These are phyloP conservation scores for Leucopternis melanops DNA, from an alignment of 2,113 vertebrate species.

Conservation along the genomic window DNA sequence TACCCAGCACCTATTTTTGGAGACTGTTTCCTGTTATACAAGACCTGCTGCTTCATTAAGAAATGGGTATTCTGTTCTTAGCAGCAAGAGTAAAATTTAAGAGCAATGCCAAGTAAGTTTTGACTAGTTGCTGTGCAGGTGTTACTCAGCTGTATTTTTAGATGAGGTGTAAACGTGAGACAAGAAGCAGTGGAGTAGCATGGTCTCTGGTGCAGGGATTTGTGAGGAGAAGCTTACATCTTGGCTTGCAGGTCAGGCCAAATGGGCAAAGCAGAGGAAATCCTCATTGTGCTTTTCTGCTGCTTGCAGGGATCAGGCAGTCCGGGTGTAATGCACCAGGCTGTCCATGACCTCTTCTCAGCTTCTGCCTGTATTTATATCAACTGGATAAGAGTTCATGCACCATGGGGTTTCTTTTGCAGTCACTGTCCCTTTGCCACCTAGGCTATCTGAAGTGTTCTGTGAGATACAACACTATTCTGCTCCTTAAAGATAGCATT, in stretches of 20 bases:
- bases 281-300: neutral
- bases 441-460: neutral
- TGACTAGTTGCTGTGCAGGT: neutral
- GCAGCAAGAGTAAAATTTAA: neutral
- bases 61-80: neutral
- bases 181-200: neutral
- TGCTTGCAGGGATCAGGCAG: neutral
- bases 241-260: neutral
- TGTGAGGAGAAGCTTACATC: neutral
- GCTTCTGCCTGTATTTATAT: neutral
- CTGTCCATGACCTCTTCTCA: rapidly evolving
- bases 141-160: neutral
- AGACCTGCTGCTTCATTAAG: neutral
- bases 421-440: neutral
- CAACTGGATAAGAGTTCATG: neutral
- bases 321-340: neutral
- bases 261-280: neutral
- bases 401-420: neutral
- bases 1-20: neutral
- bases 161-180: neutral
- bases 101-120: neutral
- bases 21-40: neutral
- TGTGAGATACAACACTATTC: neutral
- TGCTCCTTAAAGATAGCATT: neutral
- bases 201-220: neutral